Percentiles rank a stretch among this genome's conserved stretches.
These are phyloP conservation scores for Lutraria lutraria DNA, from an alignment of 2,888 invertebrate genomes.

Conservation along the genomic window DNA sequence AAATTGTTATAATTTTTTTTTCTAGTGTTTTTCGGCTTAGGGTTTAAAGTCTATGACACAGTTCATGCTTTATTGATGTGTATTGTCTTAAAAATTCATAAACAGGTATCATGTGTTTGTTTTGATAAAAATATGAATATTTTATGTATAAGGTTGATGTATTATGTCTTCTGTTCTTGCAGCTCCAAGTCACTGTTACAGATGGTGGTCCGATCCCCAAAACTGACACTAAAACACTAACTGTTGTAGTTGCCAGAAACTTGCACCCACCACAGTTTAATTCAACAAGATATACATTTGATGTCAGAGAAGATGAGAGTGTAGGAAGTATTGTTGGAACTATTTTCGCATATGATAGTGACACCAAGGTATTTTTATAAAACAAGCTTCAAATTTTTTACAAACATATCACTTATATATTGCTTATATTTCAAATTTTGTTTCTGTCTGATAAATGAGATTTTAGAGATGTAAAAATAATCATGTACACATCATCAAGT, in stretches of 20 bases:
- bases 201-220: conserved; percentile 80
- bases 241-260: conserved; percentile 78
- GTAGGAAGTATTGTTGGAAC: conserved; percentile 53
- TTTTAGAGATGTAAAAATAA: background rate
- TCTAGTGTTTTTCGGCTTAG: too few species aligned
- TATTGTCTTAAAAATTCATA: too few species aligned
- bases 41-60: too few species aligned
- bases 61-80: too few species aligned
- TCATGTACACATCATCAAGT: background rate
- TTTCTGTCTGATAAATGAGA: too few species aligned
- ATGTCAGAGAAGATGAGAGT: conserved; percentile 70
- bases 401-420: background rate
- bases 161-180: conserved; percentile 34
- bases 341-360: conserved; percentile 70
- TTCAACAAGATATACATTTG: conserved; percentile 44
- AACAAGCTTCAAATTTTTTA: too few species aligned
- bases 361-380: conserved; percentile 64
- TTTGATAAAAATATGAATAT: conserved; percentile 32
- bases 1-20: too few species aligned
- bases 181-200: conserved; percentile 78
- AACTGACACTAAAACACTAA: conserved; percentile 63
- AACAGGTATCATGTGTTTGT: too few species aligned
- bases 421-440: background rate
- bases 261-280: conserved; percentile 76
- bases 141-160: conserved; percentile 61